phyloP scores from a whole-genome alignment of 2,113 vertebrate species.

The Pelecanoides urinatrix region DNA sequence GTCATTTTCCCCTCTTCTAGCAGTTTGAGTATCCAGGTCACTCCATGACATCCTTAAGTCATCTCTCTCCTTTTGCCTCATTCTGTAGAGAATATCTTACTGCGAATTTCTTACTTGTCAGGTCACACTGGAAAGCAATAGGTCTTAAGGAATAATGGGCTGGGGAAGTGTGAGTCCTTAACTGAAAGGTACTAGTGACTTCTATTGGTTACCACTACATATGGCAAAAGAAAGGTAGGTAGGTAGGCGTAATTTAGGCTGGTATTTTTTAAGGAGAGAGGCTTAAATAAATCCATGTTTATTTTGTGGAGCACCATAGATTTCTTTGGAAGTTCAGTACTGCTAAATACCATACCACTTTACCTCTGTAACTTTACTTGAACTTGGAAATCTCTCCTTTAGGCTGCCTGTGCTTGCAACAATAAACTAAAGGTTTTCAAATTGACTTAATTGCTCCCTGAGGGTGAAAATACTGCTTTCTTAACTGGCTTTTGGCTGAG shows the following conservation, averaged over 20 bases:
- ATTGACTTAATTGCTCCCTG: not conserved
- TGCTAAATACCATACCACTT: not conserved
- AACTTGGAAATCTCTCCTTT: not conserved
- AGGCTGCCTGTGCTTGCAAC: not conserved
- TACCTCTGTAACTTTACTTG: not conserved
- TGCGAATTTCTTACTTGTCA: not conserved
- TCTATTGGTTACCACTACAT: not conserved
- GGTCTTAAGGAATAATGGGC: not conserved
- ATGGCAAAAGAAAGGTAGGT: not conserved
- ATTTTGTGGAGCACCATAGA: not conserved
- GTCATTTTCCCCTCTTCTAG: not conserved
- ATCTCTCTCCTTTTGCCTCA: not conserved
- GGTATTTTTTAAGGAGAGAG: not conserved
- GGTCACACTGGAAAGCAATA: not conserved
- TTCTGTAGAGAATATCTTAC: not conserved
- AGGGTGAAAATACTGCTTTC: conserved; percentile 8
- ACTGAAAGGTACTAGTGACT: not conserved
- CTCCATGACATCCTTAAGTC: not conserved
- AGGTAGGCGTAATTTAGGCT: not conserved
- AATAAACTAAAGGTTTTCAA: not conserved
- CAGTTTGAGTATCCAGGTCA: not conserved
- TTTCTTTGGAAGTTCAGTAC: not conserved
- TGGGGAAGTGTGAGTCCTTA: not conserved
- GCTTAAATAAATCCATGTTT: not conserved
- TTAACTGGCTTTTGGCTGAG: not conserved